Conservation (phyloP, 2,113 vertebrate genomes). For the Nematolebias whitei region DNA sequence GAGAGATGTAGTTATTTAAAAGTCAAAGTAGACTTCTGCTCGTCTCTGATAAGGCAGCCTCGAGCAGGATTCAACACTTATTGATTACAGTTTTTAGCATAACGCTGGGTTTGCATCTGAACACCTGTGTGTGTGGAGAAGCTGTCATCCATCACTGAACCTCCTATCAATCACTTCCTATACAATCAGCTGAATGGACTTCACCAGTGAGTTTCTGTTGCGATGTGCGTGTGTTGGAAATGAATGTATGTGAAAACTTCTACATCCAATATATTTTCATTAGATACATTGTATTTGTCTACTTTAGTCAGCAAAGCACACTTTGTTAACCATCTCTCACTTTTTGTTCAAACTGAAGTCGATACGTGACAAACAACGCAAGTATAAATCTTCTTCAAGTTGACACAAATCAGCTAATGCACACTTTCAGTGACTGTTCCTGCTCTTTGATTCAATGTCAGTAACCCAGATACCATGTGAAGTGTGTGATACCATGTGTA, state of each 20-base stretch:
- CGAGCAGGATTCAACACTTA: slow-evolving; percentile 47
- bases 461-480: not conserved
- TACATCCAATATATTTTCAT: slow-evolving; percentile 45
- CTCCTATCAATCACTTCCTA: slow-evolving; percentile 61
- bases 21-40: slow-evolving; percentile 65
- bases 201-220: slow-evolving; percentile 28
- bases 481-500: not conserved
- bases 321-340: slow-evolving; percentile 20
- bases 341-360: slow-evolving; percentile 12
- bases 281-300: slow-evolving; percentile 31
- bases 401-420: slow-evolving; percentile 4
- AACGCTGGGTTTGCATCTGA: slow-evolving; percentile 34
- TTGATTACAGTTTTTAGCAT: slow-evolving; percentile 56
- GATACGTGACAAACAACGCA: slow-evolving; percentile 12
- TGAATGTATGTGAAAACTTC: slow-evolving; percentile 7
- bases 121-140: not conserved
- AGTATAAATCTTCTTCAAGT: slow-evolving; percentile 1
- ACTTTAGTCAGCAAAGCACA: slow-evolving; percentile 42
- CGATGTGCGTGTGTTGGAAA: slow-evolving; percentile 19
- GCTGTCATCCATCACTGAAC: slow-evolving; percentile 56
- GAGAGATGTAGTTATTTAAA: slow-evolving; percentile 57
- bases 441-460: slow-evolving; percentile 6
- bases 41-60: slow-evolving; percentile 60
- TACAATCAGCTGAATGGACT: slow-evolving; percentile 68
- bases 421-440: not conserved